Evolutionary conservation across 2,113 vertebrate species (phyloP), one percentile per base, ranked within the genome.

Genomic region (Acanthisitta chloris): DNA sequence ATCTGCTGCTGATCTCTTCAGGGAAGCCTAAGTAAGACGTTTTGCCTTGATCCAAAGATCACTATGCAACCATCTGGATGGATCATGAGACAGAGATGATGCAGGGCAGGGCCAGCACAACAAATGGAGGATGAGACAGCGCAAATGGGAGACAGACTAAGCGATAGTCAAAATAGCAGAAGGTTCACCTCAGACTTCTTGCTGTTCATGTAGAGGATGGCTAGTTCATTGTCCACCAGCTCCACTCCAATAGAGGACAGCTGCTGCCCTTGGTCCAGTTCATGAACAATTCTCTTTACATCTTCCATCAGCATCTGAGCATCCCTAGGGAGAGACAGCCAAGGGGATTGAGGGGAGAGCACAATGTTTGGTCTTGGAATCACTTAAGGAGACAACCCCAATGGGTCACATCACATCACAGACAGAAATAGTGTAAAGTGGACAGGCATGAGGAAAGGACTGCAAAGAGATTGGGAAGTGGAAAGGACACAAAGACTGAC

Each of bases 271-370:
- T 99, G 99, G 82, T 99, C 99, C 94, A 99, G 98, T 82, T 99
- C 99, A 25, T 99, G 97, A 83, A 99, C 98, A 16, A 99, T 98
- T 86, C 99, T 98, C 96, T 99, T 99, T 65, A 99, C 99, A 97
- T 99, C 99, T 86, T 99, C 99, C 97, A 99, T 98, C 93, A 99
- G 98, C 99, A 99, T 99, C 74, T 99, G 99, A 66, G 99, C 99
- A 86, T 99, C 99, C 96, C 99, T 99, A 96, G 34, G 82, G 25
- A 97, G 52, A 97, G 42, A 90, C 4, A 3, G 48, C 42, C 45
- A 80, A 46, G 19, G 46, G 33, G n/a, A 73, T 0, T 94, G 82
- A 94, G 33, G 20, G 36, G 19, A 62, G 8, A 57, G 38, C 2
- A 6, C 6, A 79, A 48, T 67, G 40, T 12, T 76, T 65, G 42